Evolutionary conservation across 1,140 invertebrate genomes (phyloP).

Genomic region (Drosophila neocordata): DNA sequence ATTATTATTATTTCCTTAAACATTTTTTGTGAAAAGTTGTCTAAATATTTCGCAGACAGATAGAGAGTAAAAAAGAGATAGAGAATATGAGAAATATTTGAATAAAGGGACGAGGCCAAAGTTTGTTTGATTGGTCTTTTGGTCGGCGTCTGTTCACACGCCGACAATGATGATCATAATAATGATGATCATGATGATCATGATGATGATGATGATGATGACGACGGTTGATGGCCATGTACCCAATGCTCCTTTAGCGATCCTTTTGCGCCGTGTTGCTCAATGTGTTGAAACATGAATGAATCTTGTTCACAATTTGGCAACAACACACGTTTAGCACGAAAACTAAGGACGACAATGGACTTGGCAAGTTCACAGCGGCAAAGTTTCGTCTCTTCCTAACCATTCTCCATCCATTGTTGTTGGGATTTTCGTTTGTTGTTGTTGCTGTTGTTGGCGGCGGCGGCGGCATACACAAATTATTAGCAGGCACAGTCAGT

Average conservation of each 20-base stretch:
- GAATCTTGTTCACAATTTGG: conserved; percentile 81
- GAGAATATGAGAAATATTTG: conserved; percentile 5
- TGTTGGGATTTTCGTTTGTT: conserved; percentile 20
- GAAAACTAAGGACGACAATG: conserved; percentile 78
- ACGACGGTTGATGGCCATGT: not conserved
- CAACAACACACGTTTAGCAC: conserved; percentile 78
- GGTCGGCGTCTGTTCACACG: conserved; percentile 66
- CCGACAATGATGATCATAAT: conserved; percentile 19
- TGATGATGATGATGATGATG: conserved; percentile 8
- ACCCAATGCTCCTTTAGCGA: not conserved
- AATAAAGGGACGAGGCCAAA: conserved; percentile 9
- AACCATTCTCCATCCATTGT: conserved; percentile 32
- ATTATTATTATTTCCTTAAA: not conserved
- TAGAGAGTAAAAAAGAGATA: conserved; percentile 3
- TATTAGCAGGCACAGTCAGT: conserved; percentile 64
- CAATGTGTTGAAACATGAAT: conserved; percentile 81
- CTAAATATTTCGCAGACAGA: conserved; percentile 19
- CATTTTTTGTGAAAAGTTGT: conserved; percentile 7
- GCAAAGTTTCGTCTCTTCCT: not conserved
- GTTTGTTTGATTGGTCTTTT: not conserved
- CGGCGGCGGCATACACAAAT: conserved; percentile 70
- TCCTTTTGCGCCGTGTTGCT: conserved; percentile 56
- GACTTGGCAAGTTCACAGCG: conserved; percentile 19
- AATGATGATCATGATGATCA: conserved; percentile 39
- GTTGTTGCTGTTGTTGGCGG: not conserved